These are phyloP conservation scores for Autographa gamma DNA, from an alignment of 2,888 invertebrate species.

Conservation along the genomic window DNA sequence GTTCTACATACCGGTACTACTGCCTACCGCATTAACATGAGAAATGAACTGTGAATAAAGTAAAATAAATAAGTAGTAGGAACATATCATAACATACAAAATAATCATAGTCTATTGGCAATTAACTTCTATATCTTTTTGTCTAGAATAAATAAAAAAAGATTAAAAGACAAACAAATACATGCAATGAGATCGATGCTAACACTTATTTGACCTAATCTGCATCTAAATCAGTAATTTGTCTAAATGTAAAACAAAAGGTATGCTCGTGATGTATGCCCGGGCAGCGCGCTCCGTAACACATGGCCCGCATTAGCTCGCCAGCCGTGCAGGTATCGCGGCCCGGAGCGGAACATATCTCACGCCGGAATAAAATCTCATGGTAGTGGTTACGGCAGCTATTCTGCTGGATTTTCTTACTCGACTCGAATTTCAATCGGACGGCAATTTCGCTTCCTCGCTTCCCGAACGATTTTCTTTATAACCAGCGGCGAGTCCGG, in stretches of 20 bases:
- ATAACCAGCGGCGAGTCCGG: slow-evolving; percentile 46
- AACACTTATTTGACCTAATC: neutral
- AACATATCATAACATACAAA: too few species aligned
- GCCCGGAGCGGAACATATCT: slow-evolving; percentile 16
- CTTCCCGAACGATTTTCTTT: slow-evolving; percentile 54
- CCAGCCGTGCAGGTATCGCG: neutral
- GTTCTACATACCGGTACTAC: too few species aligned
- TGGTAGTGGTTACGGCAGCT: slow-evolving; percentile 38
- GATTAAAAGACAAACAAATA: too few species aligned
- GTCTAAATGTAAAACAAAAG: neutral
- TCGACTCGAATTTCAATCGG: slow-evolving; percentile 61
- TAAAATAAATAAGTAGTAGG: too few species aligned
- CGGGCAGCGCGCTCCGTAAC: neutral
- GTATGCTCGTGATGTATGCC: neutral
- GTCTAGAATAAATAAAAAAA: too few species aligned
- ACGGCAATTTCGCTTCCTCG: slow-evolving; percentile 55
- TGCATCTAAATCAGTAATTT: neutral
- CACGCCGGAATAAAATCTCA: slow-evolving; percentile 20
- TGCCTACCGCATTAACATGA: too few species aligned
- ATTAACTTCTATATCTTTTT: too few species aligned
- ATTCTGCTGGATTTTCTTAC: slow-evolving; percentile 50
- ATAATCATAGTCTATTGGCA: too few species aligned
- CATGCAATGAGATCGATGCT: neutral
- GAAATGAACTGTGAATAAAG: too few species aligned
- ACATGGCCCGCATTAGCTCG: neutral